Evolutionary conservation across 1,140 invertebrate genomes (phyloP), one percentile per base, ranked within the genome.

Genomic region (Drosophila sulfurigaster): DNA sequence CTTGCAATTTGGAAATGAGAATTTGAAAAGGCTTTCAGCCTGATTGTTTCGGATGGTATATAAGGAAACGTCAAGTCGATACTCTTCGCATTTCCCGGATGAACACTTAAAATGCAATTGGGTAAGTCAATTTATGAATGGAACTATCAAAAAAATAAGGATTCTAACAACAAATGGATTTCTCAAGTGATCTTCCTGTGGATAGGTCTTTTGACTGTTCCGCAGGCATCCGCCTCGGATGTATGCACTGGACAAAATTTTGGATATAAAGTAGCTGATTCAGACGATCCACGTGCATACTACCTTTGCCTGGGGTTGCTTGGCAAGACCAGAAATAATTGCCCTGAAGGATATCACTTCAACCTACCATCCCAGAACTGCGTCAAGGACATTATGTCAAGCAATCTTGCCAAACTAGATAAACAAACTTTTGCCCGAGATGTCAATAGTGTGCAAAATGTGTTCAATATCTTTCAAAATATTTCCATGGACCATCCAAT

Each of bases 111-210:
- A 66, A 88, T 88, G 85, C 65, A 51, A 58, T n/a, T 71, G 49
- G 85, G 85, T 88, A 62, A 89, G 85, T 81, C 3, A 16, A 35
- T 58, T 4, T 5, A 1, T 38, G 28, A 15, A 10, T 25, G 10
- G 25, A 25, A n/a, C 6, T 7, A 46, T 10, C 4, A 32, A 48
- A 41, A 32, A 32, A 5, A 10, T 16, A 48, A 13, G 5, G n/a
- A 13, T 1, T 7, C 6, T 41, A 38, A n/a, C 0, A 11, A 28
- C 0, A 1, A 13, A 15, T 43, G 16, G n/a, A 41, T 62, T 54
- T 54, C 46, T 5, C 30, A 7, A 89, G 85, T 66, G 30, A 58
- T 51, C 45, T 57, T 83, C 69, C 85, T 88, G 15, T 88, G 85
- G 81, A 69, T 80, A 46, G 66, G 76, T 71, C 71, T 88, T 5